phyloP scores from a whole-genome alignment of 2,888 invertebrate species.

The Digitonthophagus gazella region DNA sequence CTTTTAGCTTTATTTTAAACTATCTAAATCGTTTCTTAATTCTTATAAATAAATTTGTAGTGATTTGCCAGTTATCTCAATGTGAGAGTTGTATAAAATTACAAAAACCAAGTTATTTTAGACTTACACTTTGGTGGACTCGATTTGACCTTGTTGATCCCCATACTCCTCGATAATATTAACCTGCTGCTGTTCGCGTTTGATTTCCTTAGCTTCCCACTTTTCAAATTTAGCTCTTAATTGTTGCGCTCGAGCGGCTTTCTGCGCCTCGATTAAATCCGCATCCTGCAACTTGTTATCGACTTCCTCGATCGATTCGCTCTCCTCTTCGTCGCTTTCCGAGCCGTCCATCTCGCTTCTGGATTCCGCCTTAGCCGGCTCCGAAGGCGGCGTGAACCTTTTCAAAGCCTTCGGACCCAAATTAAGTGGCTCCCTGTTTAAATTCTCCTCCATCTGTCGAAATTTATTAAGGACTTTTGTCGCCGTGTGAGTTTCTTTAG shows the following conservation, averaged over 20 bases:
- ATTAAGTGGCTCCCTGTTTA: constrained; percentile 53
- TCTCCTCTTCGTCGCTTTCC: constrained; percentile 50
- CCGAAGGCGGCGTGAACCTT: constrained; percentile 86
- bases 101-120: too few species aligned
- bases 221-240: constrained; percentile 85
- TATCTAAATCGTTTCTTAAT: too few species aligned
- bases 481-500: constrained; percentile 69
- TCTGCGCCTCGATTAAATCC: constrained; percentile 56
- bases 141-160: constrained; percentile 72
- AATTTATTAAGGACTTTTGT: constrained; percentile 86
- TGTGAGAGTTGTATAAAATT: too few species aligned
- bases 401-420: constrained; percentile 77
- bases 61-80: too few species aligned
- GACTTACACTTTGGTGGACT: constrained; percentile 81
- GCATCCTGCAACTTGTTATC: constrained; percentile 40
- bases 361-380: constrained; percentile 50
- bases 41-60: too few species aligned
- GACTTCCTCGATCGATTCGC: constrained; percentile 55
- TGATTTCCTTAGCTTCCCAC: constrained; percentile 73
- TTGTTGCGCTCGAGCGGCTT: constrained; percentile 78
- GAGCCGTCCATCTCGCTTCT: constrained; percentile 49
- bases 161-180: constrained; percentile 44
- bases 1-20: too few species aligned
- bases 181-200: constrained; percentile 54
- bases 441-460: constrained; percentile 80